Evolutionary conservation across 2,888 invertebrate genomes (phyloP), one percentile per base, ranked within the genome.

Genomic region (Drosophila dives): DNA sequence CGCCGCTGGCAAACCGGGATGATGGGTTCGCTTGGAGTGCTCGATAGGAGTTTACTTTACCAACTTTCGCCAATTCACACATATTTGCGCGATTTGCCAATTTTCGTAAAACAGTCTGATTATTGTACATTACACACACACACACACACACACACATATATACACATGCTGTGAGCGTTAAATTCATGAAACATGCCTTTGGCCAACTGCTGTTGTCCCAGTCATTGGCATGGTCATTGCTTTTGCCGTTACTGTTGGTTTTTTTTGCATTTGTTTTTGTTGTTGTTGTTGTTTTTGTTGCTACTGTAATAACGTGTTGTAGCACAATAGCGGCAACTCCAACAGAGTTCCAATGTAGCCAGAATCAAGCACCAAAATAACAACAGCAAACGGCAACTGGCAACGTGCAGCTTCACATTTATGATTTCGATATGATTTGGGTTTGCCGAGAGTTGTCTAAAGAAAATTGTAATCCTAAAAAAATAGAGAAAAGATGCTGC

Each of bases 281-380:
- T 26, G 59, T 34, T 61, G 20, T 29, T 68, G 29, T 48, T 58
- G 49, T 29, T 29, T 29, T 29, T 77, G 79, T 75, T 80, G 72
- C 67, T 87, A 3, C 74, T 87, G 88, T 74, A 80, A 85, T 83
- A 88, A 88, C 77, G 88, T 80, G 81, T 85, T 85, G 87, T 86
- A 72, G 80, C 77, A 65, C 71, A 80, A 76, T 68, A 63, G 81
- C 75, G 54, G 59, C 70, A 69, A 64, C 67, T 61, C 55, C 59
- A 77, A 53, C 77, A 59, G 54, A 64, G 54, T 83, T 79, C 61
- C 87, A 85, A 87, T 87, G 76, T 73, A 72, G 72, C 76, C 79
- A 80, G 67, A 63, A 81, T 81, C 80, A 68, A 80, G 73, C 60
- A 69, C 48, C 75, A 81, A 84, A 66, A 67, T 45, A 75, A 53